These are phyloP conservation scores for Mola mola DNA, from an alignment of 2,113 vertebrate genomes.

Conservation along the genomic window DNA sequence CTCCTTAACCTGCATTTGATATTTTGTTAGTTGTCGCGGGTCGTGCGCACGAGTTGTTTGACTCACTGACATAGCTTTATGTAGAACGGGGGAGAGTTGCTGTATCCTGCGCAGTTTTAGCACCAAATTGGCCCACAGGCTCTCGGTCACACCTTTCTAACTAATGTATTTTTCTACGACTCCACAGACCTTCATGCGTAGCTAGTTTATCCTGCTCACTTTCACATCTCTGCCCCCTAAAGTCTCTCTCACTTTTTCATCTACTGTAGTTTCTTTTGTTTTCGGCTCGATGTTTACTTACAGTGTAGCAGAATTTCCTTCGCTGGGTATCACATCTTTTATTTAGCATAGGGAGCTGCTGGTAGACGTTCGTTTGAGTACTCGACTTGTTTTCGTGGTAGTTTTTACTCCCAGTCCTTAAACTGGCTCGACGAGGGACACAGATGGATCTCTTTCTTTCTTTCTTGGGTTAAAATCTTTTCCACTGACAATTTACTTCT, in stretches of 20 bases:
- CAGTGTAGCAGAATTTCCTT: background rate
- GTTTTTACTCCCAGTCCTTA: background rate
- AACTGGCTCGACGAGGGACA: background rate
- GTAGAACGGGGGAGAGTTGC: constrained; percentile 55
- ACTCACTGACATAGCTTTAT: constrained; percentile 84
- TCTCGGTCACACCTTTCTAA: too few relatives aligned
- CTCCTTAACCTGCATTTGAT: constrained; percentile 85
- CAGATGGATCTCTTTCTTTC: background rate
- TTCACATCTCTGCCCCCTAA: background rate
- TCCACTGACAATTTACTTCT: background rate
- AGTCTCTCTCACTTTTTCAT: constrained; percentile 54
- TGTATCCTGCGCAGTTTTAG: too few relatives aligned
- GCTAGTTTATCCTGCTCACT: too few relatives aligned
- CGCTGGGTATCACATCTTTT: background rate
- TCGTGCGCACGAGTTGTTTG: constrained; percentile 84
- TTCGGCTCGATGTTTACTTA: background rate
- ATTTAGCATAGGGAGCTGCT: background rate
- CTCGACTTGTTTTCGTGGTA: background rate
- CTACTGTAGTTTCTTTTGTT: constrained; percentile 63
- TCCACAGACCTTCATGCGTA: too few relatives aligned
- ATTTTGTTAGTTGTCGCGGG: constrained; percentile 78
- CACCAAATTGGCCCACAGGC: too few relatives aligned
- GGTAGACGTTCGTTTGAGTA: background rate
- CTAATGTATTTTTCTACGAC: too few relatives aligned
- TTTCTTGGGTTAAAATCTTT: background rate